Evolutionary conservation across 2,797 vertebrate genomes (phyloP).

Genomic region (Cetoscarus ocellatus): DNA sequence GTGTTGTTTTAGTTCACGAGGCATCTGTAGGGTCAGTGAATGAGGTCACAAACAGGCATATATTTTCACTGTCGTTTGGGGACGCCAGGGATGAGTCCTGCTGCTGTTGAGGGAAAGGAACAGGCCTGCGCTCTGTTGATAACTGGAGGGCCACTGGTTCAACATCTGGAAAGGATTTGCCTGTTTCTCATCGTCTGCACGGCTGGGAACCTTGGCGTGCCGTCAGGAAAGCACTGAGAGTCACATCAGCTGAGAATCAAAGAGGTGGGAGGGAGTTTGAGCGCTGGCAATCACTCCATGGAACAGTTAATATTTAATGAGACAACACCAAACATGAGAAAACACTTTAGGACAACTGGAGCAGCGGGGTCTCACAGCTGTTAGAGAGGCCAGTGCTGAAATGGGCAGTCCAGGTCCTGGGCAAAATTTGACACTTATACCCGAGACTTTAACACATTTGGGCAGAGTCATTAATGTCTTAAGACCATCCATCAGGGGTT

Average conservation of each 20-base stretch:
- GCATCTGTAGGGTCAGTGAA: conserved; percentile 14
- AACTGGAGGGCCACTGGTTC: conserved; percentile 49
- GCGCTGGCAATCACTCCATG: conserved; percentile 42
- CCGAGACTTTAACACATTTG: not conserved
- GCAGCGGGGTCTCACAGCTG: conserved; percentile 15
- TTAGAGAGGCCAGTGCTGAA: not conserved
- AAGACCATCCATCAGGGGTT: not conserved
- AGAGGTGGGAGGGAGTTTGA: conserved; percentile 36
- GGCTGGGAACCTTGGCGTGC: conserved; percentile 65
- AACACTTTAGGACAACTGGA: conserved; percentile 28
- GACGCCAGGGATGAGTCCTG: conserved; percentile 29
- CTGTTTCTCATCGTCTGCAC: conserved; percentile 74
- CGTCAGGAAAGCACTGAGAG: conserved; percentile 58
- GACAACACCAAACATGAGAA: conserved; percentile 58
- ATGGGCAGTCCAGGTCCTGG: not conserved
- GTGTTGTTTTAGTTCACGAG: conserved; percentile 51
- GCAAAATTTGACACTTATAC: not conserved
- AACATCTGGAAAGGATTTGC: conserved; percentile 81
- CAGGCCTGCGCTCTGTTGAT: conserved; percentile 34
- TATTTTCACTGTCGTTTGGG: conserved; percentile 45
- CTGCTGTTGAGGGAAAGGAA: conserved; percentile 55
- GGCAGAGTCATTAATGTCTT: not conserved
- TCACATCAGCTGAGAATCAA: conserved; percentile 63
- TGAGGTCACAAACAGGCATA: conserved; percentile 20
- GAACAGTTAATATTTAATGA: conserved; percentile 55